Percentiles rank a stretch among this genome's conserved stretches.
These are phyloP conservation scores for Stratiolaelaps scimitus DNA, from an alignment of 1,140 invertebrate genomes.

Conservation along the genomic window DNA sequence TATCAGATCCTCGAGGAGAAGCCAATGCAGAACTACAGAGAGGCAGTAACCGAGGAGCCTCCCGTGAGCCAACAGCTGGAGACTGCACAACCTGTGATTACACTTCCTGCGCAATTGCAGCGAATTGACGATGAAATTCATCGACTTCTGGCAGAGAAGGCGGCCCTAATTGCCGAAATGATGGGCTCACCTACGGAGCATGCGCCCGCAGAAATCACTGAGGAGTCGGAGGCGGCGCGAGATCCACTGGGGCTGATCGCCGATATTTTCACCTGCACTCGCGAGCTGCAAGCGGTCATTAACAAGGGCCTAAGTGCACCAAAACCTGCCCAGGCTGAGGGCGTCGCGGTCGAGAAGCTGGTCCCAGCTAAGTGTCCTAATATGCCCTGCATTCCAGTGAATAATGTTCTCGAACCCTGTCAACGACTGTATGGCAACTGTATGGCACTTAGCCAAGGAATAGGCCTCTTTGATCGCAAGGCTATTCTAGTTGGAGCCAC, in stretches of 20 bases:
- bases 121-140: slow-evolving; percentile 13
- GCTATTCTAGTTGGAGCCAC: background rate
- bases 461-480: slow-evolving; percentile 10
- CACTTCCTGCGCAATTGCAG: slow-evolving; percentile 22
- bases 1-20: slow-evolving; percentile 24
- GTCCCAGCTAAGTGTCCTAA: slow-evolving; percentile 8
- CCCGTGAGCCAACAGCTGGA: slow-evolving; percentile 16
- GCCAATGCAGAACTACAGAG: slow-evolving; percentile 3
- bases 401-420: slow-evolving; percentile 1
- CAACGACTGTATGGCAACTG: slow-evolving; percentile 5
- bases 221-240: background rate
- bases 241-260: slow-evolving; percentile 22
- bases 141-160: slow-evolving; percentile 14
- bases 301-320: slow-evolving; percentile 11
- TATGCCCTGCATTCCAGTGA: slow-evolving; percentile 17
- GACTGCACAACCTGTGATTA: slow-evolving; percentile 7
- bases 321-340: background rate
- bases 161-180: slow-evolving; percentile 3
- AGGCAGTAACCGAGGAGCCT: slow-evolving; percentile 5
- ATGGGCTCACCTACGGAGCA: slow-evolving; percentile 23
- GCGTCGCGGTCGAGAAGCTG: background rate
- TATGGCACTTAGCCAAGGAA: slow-evolving; percentile 4
- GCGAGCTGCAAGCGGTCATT: slow-evolving; percentile 18
- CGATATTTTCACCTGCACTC: slow-evolving; percentile 1
- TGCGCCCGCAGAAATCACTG: background rate